These are phyloP conservation scores for Agrochola macilenta DNA, from an alignment of 2,888 invertebrate genomes.

Conservation along the genomic window DNA sequence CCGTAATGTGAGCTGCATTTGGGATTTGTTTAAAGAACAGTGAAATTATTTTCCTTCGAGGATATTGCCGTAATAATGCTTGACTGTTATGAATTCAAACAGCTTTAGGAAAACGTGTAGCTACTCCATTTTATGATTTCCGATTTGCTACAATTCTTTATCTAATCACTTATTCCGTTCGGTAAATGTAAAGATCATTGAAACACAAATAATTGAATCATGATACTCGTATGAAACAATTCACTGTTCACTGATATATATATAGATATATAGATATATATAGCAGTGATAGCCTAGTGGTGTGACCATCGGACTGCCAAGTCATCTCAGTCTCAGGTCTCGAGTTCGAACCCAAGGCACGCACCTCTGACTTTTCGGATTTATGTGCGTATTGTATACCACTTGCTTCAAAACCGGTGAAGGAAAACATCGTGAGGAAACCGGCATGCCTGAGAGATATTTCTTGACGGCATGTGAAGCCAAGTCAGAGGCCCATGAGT, in stretches of 20 bases:
- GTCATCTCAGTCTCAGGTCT: no score
- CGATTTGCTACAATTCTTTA: neutral
- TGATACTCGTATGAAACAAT: neutral
- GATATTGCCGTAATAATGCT: slow-evolving; percentile 23
- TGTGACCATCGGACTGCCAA: no score
- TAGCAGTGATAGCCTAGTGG: no score
- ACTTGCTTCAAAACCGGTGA: no score
- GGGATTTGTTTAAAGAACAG: slow-evolving; percentile 4
- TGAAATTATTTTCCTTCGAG: slow-evolving; percentile 17
- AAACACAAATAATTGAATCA: neutral
- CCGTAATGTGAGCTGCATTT: slow-evolving; percentile 6
- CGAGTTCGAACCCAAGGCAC: no score
- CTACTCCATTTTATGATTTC: neutral
- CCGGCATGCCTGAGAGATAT: no score
- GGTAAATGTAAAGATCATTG: neutral
- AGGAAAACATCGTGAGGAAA: no score
- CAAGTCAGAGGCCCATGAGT: no score
- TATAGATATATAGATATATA: no score
- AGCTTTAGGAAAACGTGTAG: neutral
- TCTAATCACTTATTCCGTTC: neutral
- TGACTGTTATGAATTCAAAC: slow-evolving; percentile 38
- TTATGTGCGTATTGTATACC: no score
- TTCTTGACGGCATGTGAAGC: no score
- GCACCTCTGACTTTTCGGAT: no score
- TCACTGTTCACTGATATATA: neutral